Percentiles rank a stretch among this genome's conserved stretches.
Conservation (phyloP, 2,797 vertebrate species). For the Danio choprae region DNA sequence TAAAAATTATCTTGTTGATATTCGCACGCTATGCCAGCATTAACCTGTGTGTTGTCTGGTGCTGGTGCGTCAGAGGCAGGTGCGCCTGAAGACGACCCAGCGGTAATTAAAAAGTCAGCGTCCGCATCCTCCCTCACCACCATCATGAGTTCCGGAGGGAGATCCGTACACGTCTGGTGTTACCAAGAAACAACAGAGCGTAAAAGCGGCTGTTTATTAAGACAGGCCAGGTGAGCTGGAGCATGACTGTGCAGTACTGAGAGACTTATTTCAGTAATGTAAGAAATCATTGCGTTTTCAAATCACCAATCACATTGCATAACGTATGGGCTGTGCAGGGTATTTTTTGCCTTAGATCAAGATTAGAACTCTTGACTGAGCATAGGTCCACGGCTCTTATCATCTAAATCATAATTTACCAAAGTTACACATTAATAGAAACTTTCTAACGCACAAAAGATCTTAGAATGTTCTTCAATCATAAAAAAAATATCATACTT, state of each 20-base stretch:
- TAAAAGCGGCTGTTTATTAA: conserved; percentile 18
- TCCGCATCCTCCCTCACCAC: conserved; percentile 34
- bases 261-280: not conserved
- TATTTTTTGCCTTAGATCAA: conserved; percentile 4
- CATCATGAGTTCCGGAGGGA: not conserved
- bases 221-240: not conserved
- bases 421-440: not conserved
- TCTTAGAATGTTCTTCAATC: too few species aligned
- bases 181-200: conserved; percentile 24
- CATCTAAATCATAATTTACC: not conserved
- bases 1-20: conserved; percentile 52
- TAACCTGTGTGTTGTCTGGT: conserved; percentile 36
- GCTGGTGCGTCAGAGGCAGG: conserved; percentile 27
- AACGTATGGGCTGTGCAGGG: not conserved
- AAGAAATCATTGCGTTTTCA: not conserved
- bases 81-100: conserved; percentile 37
- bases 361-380: not conserved
- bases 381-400: not conserved
- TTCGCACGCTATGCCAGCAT: conserved; percentile 33
- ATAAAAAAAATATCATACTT: too few species aligned
- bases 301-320: conserved; percentile 2
- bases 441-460: not conserved
- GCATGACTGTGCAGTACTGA: not conserved
- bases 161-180: not conserved
- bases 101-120: conserved; percentile 56